Percentiles rank a stretch among this genome's conserved stretches.
Evolutionary conservation across 2,888 invertebrate genomes (phyloP).

Genomic region (Taphrorychus bicolor): DNA sequence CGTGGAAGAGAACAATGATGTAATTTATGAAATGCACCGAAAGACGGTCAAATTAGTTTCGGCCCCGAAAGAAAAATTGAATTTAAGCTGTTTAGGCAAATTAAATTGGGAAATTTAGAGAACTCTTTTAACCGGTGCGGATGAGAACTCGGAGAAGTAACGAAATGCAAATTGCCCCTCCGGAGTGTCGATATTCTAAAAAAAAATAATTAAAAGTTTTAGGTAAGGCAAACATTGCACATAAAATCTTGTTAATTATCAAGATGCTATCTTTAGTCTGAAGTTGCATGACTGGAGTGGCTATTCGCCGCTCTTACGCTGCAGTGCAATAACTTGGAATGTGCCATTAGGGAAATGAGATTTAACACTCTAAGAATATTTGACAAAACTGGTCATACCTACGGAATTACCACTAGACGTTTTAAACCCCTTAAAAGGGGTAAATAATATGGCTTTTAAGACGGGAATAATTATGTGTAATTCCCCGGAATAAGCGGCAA

Average conservation of each 20-base stretch:
- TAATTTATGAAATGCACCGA: constrained; percentile 36
- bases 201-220: constrained; percentile 15
- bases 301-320: no score
- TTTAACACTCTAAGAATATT: neutral
- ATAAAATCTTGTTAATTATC: neutral
- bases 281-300: neutral
- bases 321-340: no score
- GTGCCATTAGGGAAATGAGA: no score
- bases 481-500: constrained; percentile 8
- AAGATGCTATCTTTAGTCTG: neutral
- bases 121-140: constrained; percentile 14
- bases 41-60: constrained; percentile 36
- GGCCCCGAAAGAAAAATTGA: constrained; percentile 28
- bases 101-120: constrained; percentile 23
- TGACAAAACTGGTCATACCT: neutral
- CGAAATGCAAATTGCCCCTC: constrained; percentile 21
- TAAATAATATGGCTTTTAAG: constrained; percentile 4
- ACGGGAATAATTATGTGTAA: constrained; percentile 14
- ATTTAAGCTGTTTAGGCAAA: constrained; percentile 26
- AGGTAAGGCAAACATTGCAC: neutral
- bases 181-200: constrained; percentile 11
- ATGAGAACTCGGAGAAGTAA: constrained; percentile 8
- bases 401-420: no score
- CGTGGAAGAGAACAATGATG: constrained; percentile 33
- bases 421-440: constrained; percentile 3